phyloP scores from a whole-genome alignment of 2,113 vertebrate species.

The Neolamprologus caudopunctatus region DNA sequence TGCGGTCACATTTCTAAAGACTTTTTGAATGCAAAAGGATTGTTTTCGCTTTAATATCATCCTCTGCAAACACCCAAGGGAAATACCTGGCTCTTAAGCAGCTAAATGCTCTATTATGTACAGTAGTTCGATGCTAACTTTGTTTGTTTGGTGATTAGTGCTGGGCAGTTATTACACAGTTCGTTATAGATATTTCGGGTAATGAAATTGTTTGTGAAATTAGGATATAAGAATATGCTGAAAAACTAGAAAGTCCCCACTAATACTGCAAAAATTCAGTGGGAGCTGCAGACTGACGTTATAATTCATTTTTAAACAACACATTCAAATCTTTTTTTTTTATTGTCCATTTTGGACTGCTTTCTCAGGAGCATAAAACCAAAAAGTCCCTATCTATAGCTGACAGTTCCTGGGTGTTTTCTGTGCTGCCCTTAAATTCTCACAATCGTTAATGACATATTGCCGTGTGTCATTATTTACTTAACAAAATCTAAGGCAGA shows the following conservation, averaged over 20 bases:
- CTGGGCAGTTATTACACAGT: background rate
- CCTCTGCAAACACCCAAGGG: background rate
- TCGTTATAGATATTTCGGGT: accelerated
- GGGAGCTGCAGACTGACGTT: background rate
- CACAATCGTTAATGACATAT: background rate
- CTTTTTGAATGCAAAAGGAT: background rate
- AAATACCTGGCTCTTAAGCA: background rate
- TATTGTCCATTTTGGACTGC: background rate
- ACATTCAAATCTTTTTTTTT: background rate
- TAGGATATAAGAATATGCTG: background rate
- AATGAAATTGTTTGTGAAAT: background rate
- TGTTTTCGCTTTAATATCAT: background rate
- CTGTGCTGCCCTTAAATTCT: background rate
- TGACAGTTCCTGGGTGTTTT: background rate
- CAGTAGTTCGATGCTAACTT: background rate
- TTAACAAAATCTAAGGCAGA: background rate
- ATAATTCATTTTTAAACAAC: background rate
- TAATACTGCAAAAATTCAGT: background rate
- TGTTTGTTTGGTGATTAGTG: background rate
- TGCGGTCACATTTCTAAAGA: background rate
- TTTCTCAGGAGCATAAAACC: background rate
- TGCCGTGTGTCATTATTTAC: background rate
- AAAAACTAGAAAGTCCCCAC: background rate
- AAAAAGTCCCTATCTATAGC: background rate
- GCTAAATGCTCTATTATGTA: background rate